phyloP scores from a whole-genome alignment of 2,113 vertebrate species.

The Myotis lucifugus region DNA sequence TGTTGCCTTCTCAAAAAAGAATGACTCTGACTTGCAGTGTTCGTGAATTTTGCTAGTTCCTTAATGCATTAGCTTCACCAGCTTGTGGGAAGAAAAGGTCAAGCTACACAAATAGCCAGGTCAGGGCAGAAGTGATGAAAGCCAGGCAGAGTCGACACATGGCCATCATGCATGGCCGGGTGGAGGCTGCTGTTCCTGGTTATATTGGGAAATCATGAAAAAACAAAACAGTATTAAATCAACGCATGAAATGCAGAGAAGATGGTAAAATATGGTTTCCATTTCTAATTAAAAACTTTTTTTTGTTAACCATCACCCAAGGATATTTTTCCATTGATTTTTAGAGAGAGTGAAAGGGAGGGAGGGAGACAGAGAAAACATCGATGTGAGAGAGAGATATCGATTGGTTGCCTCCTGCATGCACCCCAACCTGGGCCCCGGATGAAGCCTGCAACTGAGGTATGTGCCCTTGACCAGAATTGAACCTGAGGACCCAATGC shows the following conservation, averaged over 20 bases:
- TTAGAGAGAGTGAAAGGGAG: no score
- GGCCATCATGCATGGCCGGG: conserved; percentile 29
- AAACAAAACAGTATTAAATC: neutral
- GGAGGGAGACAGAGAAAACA: no score
- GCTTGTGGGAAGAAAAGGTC: conserved; percentile 51
- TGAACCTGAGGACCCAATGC: no score
- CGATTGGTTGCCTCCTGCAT: no score
- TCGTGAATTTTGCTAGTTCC: conserved; percentile 64
- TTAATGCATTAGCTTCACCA: conserved; percentile 69
- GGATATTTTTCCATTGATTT: no score
- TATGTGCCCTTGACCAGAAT: no score
- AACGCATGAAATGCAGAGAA: conserved; percentile 15
- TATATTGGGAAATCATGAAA: neutral
- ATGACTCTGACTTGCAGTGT: conserved; percentile 56
- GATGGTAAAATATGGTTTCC: neutral
- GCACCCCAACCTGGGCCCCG: no score
- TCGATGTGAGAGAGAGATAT: no score
- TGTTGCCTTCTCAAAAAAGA: conserved; percentile 35
- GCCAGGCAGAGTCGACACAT: conserved; percentile 71
- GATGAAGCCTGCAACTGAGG: no score
- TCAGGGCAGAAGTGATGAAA: conserved; percentile 14
- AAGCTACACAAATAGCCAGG: conserved; percentile 69
- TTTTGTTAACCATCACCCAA: no score
- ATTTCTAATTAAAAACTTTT: neutral
- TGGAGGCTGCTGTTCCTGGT: conserved; percentile 53